These are phyloP conservation scores for Lysiphlebus fabarum DNA, from an alignment of 1,140 invertebrate genomes.

Conservation along the genomic window DNA sequence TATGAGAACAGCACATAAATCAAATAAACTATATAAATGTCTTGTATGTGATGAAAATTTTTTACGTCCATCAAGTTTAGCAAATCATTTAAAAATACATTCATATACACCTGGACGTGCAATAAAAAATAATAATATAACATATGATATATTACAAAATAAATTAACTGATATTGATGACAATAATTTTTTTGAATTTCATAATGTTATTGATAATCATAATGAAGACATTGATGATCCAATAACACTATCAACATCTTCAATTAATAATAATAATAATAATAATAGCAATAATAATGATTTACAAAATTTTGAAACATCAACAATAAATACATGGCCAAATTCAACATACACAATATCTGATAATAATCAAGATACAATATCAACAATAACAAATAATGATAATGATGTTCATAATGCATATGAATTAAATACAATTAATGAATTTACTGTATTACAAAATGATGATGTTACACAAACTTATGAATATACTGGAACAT, in stretches of 20 bases:
- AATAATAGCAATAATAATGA: slow-evolving; percentile 34
- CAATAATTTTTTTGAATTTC: too few relatives aligned
- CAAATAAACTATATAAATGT: slow-evolving; percentile 46
- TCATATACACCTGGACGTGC: slow-evolving; percentile 52
- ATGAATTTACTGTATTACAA: slow-evolving; percentile 46
- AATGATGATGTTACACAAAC: slow-evolving; percentile 45
- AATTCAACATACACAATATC: slow-evolving; percentile 41
- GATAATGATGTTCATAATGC: slow-evolving; percentile 36
- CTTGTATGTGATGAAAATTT: slow-evolving; percentile 51
- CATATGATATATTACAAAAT: slow-evolving; percentile 21
- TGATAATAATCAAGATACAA: slow-evolving; percentile 31
- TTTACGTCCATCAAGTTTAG: slow-evolving; percentile 54
- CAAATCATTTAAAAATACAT: slow-evolving; percentile 57
- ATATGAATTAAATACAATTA: too few relatives aligned
- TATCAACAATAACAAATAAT: slow-evolving; percentile 17
- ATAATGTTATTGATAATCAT: too few relatives aligned
- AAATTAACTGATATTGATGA: too few relatives aligned
- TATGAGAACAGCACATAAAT: slow-evolving; percentile 42
- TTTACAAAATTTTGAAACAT: slow-evolving; percentile 37
- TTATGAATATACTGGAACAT: too few relatives aligned
- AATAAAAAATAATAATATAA: slow-evolving; percentile 36
- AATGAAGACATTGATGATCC: too few relatives aligned
- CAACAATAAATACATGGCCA: slow-evolving; percentile 44
- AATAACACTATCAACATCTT: slow-evolving; percentile 19
- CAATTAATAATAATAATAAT: too few relatives aligned